A percentile compares a stretch with the other conserved stretches of the same genome.
Conservation (phyloP, 2,888 invertebrate genomes). For the Drosophila paracracens region DNA sequence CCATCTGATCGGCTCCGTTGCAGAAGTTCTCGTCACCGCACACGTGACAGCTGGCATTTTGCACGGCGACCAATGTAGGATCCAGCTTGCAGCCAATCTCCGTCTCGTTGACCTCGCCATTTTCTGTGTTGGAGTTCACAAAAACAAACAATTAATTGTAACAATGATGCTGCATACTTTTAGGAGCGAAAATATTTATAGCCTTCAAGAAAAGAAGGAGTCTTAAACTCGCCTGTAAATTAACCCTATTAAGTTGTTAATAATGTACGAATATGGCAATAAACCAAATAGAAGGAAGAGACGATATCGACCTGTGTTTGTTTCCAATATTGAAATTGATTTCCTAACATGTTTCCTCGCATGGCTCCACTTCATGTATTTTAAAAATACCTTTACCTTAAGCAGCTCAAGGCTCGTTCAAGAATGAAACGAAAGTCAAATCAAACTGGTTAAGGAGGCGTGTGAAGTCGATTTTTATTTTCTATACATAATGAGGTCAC, state of each 20-base stretch:
- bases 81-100: conserved; percentile 76
- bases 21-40: conserved; percentile 77
- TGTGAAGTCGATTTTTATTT: not conserved
- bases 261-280: not conserved
- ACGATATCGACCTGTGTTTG: not conserved
- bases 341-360: not conserved
- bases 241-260: not conserved
- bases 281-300: not conserved
- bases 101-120: conserved; percentile 78
- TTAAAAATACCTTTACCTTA: not conserved
- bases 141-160: conserved; percentile 20
- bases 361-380: not conserved
- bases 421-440: not conserved
- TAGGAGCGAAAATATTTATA: conserved; percentile 22
- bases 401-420: not conserved
- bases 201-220: too few species aligned
- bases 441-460: not conserved
- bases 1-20: conserved; percentile 57
- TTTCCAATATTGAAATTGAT: not conserved
- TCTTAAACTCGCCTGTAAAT: not conserved
- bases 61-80: conserved; percentile 65
- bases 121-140: conserved; percentile 60
- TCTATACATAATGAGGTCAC: conserved; percentile 12
- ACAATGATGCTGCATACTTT: conserved; percentile 58
- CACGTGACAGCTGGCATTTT: conserved; percentile 74